Percentiles rank a stretch among this genome's conserved stretches.
Conservation (phyloP, 1,140 invertebrate species). For the Goniozus legneri region DNA sequence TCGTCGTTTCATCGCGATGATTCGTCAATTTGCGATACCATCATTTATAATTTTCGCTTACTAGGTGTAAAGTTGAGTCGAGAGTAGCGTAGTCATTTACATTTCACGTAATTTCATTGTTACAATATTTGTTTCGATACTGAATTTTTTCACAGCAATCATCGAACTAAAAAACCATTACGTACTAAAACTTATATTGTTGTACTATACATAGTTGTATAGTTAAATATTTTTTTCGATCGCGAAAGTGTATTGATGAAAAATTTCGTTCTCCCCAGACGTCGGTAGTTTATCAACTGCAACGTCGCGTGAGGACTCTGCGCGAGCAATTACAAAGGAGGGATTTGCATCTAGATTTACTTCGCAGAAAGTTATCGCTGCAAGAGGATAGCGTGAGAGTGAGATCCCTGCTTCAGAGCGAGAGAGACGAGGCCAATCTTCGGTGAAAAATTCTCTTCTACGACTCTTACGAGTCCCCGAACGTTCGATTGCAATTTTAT, state of each 20-base stretch:
- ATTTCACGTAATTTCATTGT: too few relatives aligned
- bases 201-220: too few relatives aligned
- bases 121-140: too few relatives aligned
- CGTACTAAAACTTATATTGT: too few relatives aligned
- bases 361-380: conserved; percentile 79
- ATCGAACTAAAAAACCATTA: too few relatives aligned
- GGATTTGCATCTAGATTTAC: conserved; percentile 85
- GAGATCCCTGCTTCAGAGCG: conserved; percentile 62
- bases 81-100: too few relatives aligned
- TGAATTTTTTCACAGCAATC: too few relatives aligned
- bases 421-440: conserved; percentile 72
- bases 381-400: conserved; percentile 73
- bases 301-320: conserved; percentile 73
- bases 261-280: conserved; percentile 58
- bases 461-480: background rate
- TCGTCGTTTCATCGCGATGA: too few relatives aligned
- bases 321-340: conserved; percentile 86
- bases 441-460: conserved; percentile 42
- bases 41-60: too few relatives aligned
- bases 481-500: conserved; percentile 6
- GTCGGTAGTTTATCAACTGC: conserved; percentile 79
- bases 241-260: too few relatives aligned
- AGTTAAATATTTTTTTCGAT: background rate
- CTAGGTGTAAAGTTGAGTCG: too few relatives aligned
- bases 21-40: too few relatives aligned